Evolutionary conservation across 1,140 invertebrate species (phyloP).

Genomic region (Plectus sambesii): DNA sequence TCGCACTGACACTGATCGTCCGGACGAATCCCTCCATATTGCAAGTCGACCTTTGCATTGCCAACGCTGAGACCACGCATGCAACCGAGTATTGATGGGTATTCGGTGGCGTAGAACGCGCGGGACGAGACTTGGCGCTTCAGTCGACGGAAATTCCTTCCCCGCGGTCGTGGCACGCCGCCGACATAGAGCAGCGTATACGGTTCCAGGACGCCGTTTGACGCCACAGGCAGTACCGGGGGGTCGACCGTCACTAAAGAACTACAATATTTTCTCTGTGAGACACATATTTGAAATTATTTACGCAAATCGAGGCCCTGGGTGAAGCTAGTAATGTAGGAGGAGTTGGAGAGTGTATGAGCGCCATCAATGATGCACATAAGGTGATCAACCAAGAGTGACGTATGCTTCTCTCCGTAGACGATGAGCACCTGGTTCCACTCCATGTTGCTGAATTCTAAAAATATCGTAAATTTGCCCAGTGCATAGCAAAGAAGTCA

Average conservation of each 20-base stretch:
- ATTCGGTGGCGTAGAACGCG: slow-evolving; percentile 24
- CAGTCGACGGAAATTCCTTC: slow-evolving; percentile 4
- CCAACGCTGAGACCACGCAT: slow-evolving; percentile 30
- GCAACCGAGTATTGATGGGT: slow-evolving; percentile 27
- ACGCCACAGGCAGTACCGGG: slow-evolving; percentile 20
- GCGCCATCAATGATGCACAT: slow-evolving; percentile 23
- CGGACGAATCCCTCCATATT: slow-evolving; percentile 14
- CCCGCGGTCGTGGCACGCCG: slow-evolving; percentile 20
- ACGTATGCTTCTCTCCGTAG: slow-evolving; percentile 10
- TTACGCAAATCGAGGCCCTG: neutral
- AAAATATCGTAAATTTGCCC: slow-evolving; percentile 12
- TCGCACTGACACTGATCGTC: too few species aligned
- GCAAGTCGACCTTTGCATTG: slow-evolving; percentile 18
- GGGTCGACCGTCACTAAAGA: slow-evolving; percentile 20
- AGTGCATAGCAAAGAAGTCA: too few species aligned
- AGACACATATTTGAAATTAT: neutral
- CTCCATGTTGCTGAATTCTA: slow-evolving; percentile 36
- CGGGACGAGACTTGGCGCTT: slow-evolving; percentile 23
- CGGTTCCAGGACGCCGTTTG: slow-evolving; percentile 14
- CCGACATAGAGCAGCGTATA: slow-evolving; percentile 29
- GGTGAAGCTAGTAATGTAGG: slow-evolving; percentile 14
- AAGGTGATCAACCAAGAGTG: slow-evolving; percentile 26
- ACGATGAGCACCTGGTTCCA: slow-evolving; percentile 31
- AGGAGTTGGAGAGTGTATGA: slow-evolving; percentile 17
- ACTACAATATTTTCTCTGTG: neutral